Base-by-base conservation (phyloP, 1,140 invertebrate species). In the Heliconius hermathena region DNA sequence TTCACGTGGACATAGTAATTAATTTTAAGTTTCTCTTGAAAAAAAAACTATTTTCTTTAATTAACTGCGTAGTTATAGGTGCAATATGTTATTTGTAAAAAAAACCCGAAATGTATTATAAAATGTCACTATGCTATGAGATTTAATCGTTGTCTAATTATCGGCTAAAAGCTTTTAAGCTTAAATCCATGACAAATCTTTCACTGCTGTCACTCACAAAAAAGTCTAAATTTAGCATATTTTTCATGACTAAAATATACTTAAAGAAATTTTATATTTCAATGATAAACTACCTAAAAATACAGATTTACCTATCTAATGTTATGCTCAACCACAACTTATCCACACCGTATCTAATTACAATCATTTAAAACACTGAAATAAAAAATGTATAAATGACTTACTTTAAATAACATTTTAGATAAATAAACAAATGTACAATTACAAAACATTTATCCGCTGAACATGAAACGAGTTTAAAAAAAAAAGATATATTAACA, bases 401-500 rank as follows among this genome's bases (percentile, higher is more conserved):
- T 36, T 46, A 76, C 52, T n/a, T 75, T 80, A 73, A 80, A 80
- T 76, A 72, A 29, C 54, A 75, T 73, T 80, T 76, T 80, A 79
- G 78, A 82, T 82, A 82, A 82, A 77, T 71, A 82, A 77, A 82
- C 81, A 82, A 82, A 82, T 82, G 77, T 79, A 79, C 81, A 79
- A 82, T 82, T 82, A 79, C 78, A 77, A 79, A 82, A 82, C 81
- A 82, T 82, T 82, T 79, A 79, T 79, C 78, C 77, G 79, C 66
- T 52, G 75, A 57, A 66, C 75, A 79, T 74, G 71, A 82, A 78
- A 77, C 80, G 71, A 76, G 84, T 88, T 88, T 83, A 88, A 89
- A 91, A 91, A 89, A 90, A 91, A 91, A 87, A 93, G 91, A 93
- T 66, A 66, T 66, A 66, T 91, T 90, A 93, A 92, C 89, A 93